These are phyloP conservation scores for Melitaea cinxia DNA, from an alignment of 1,140 invertebrate species.

Conservation along the genomic window DNA sequence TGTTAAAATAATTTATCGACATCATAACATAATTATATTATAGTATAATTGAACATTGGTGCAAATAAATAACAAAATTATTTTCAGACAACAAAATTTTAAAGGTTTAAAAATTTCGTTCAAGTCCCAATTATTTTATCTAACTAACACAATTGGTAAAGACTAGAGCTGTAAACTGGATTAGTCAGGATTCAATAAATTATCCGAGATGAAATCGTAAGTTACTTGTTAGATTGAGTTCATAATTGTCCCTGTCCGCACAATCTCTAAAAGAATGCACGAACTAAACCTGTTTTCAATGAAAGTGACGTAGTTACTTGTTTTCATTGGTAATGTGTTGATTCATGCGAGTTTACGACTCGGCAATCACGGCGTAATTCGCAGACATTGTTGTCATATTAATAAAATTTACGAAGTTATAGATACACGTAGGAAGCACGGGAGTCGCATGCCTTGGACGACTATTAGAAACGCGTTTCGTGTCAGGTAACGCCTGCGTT, in stretches of 20 bases:
- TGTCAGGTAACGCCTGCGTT: conserved; percentile 59
- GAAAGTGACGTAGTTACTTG: conserved; percentile 40
- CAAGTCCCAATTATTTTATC: conserved; percentile 1
- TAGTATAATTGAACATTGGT: too few relatives aligned
- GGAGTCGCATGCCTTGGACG: conserved; percentile 41
- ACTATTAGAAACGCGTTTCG: conserved; percentile 55
- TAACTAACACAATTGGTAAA: conserved; percentile 1
- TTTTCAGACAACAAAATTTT: background rate
- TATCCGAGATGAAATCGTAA: conserved; percentile 33
- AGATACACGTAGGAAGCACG: conserved; percentile 36
- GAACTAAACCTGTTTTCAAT: conserved; percentile 37
- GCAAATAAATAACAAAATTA: background rate
- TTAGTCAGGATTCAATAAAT: conserved; percentile 38
- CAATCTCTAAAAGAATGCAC: conserved; percentile 25
- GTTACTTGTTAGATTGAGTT: conserved; percentile 26
- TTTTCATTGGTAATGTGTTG: conserved; percentile 33
- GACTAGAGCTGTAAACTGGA: conserved; percentile 15
- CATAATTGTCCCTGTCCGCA: conserved; percentile 37
- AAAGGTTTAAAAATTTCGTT: conserved; percentile 2
- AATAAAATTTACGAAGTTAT: conserved; percentile 15
- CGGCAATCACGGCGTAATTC: conserved; percentile 18
- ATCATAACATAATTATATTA: too few relatives aligned
- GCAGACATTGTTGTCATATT: conserved; percentile 23
- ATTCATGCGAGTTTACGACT: conserved; percentile 37
- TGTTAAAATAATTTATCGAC: too few relatives aligned